phyloP scores from a whole-genome alignment of 2,797 vertebrate genomes.

The Smutsia gigantea region DNA sequence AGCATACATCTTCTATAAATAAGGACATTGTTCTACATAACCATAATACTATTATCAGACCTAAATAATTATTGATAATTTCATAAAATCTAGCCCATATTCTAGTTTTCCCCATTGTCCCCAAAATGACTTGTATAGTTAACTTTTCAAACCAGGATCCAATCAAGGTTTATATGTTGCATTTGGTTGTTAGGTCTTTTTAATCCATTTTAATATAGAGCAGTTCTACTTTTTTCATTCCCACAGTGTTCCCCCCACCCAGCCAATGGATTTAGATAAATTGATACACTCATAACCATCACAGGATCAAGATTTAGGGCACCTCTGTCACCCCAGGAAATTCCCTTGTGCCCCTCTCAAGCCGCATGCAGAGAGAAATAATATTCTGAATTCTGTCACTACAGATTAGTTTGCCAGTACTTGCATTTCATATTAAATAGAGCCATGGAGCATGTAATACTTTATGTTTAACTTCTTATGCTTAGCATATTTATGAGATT shows the following conservation, averaged over 20 bases:
- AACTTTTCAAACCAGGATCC: slow-evolving; percentile 10
- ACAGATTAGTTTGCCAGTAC: background rate
- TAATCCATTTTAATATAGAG: slow-evolving; percentile 13
- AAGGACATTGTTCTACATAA: background rate
- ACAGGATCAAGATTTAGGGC: background rate
- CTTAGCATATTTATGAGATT: background rate
- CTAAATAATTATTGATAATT: background rate
- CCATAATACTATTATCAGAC: background rate
- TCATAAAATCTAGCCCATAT: background rate
- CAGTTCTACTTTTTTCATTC: background rate
- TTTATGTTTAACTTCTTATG: slow-evolving; percentile 9
- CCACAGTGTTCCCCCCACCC: background rate
- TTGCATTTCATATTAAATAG: background rate
- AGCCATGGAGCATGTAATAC: background rate
- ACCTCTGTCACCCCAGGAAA: background rate
- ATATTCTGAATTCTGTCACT: background rate
- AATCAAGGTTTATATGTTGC: background rate
- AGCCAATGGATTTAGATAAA: background rate
- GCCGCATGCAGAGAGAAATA: background rate
- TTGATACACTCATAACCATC: background rate
- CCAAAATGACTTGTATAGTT: slow-evolving; percentile 7
- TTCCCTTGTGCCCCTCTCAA: background rate
- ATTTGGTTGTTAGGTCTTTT: slow-evolving; percentile 28
- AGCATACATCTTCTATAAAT: background rate
- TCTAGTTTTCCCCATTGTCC: background rate